Evolutionary conservation across 1,140 invertebrate genomes (phyloP), one percentile per base, ranked within the genome.

Genomic region (Battus philenor): DNA sequence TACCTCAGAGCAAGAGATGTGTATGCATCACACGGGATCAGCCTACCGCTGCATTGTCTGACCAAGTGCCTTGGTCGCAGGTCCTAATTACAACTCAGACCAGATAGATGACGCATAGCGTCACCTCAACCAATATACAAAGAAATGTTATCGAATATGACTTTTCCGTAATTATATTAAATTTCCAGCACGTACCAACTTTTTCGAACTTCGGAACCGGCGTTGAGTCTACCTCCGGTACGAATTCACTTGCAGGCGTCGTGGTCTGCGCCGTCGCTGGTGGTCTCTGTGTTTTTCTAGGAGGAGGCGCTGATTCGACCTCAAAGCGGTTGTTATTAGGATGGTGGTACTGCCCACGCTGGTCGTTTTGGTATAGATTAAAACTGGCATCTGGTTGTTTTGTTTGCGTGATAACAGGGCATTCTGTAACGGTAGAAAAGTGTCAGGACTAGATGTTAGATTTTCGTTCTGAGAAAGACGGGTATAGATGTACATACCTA

Each of bases 181-280:
- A 22, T 22, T 7, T 6, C 1, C 4, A 31, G 1, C 6, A 18
- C 22, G 10, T 24, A 41, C 38, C 38, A 8, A 7, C 38, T 15
- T n/a, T 27, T 9, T 41, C 9, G 38, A 41, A 41, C 4, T 12
- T n/a, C 1, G 38, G 38, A 12, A 13, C 11, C 22, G 22, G 22
- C 3, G 22, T 12, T 12, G 24, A 16, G 10, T 29, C 9, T 2
- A 2, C 24, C 7, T 41, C 38, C 11, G 38, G 38, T 4, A 16
- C 8, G 10, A 41, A 41, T 1, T 41, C 38, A 12, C n/a, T 9
- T 1, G 24, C 5, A 12, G 38, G 22, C 12, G 12, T 29, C 11
- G 7, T 7, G 4, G 6, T 12, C 17, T 9, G 2, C 2, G 5
- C 20, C 20, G 18, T 11, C 5, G 22, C 12, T 20, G 8, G 20